Base-by-base conservation (phyloP, 1,140 invertebrate genomes). In the Trissolcus basalis region DNA sequence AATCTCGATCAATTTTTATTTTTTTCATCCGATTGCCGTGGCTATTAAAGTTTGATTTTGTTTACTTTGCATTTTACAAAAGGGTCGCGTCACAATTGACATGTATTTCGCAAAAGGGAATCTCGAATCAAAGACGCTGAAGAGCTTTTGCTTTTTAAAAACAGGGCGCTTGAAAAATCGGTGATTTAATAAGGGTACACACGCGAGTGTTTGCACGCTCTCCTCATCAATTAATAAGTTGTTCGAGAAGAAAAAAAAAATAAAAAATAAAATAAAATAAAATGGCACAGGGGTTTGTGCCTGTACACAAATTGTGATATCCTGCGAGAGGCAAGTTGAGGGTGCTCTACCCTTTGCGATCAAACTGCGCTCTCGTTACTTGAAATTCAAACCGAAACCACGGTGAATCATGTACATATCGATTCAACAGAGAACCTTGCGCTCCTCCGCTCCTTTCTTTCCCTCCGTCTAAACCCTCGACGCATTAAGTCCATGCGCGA, bases 361-460 rank as follows among this genome's bases (percentile, higher is more conserved):
- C 50, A 75, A 65, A 56, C 9, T 50, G 36, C 63, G 51, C 56
- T 68, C 54, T 68, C 74, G 59, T 73, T 77, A 81, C 77, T 83
- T 83, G 80, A 83, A 83, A 83, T 83, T 82, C 81, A 83, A 83
- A 81, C 81, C 77, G 74, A 83, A 83, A 83, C 81, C 76, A 64
- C 80, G 81, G 76, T 83, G 81, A 83, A 83, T 83, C 82, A 83
- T 82, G 77, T 83, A 82, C 82, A 82, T 83, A 83, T 83, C 80
- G 81, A 83, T 83, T 83, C 81, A 83, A 83, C 82, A 81, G 79
- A 78, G 73, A 76, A 64, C 74, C 61, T 77, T 6, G 19, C 19
- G 19, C 76, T 65, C 65, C 77, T 79, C 79, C 49, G 50, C 61
- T 48, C 6, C 68, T 80, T 81, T 78, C 72, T 77, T 73, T 70